Evolutionary conservation across 2,113 vertebrate species (phyloP).

Genomic region (Myiagra hebetior): DNA sequence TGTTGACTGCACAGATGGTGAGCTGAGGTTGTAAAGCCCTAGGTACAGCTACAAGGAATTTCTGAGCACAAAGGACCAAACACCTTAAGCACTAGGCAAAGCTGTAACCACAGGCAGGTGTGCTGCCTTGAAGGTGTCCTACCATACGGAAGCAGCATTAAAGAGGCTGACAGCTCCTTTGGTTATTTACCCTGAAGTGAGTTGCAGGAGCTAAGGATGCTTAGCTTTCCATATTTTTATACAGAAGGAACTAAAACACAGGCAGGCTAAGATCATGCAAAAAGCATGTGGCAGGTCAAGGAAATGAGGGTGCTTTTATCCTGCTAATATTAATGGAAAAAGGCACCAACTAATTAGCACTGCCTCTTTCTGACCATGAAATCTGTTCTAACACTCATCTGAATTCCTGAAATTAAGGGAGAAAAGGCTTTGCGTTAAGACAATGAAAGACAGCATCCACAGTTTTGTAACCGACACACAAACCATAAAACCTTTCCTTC

Average conservation of each 20-base stretch:
- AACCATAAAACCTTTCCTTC: neutral
- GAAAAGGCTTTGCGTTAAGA: neutral
- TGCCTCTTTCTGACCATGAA: neutral
- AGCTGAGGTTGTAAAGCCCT: neutral
- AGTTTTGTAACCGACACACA: neutral
- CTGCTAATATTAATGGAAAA: neutral
- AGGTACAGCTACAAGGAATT: neutral
- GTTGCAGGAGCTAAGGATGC: neutral
- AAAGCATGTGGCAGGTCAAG: neutral
- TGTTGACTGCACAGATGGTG: neutral
- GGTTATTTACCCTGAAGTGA: neutral
- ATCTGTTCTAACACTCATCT: neutral
- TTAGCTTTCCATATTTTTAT: neutral
- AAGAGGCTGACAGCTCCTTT: neutral
- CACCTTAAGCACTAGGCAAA: neutral
- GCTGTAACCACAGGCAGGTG: neutral
- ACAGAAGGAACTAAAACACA: neutral
- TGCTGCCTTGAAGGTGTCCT: neutral
- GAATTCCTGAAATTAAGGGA: neutral
- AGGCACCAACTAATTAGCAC: neutral
- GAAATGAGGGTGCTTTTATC: neutral
- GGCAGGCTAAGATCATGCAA: neutral
- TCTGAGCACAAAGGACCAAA: neutral
- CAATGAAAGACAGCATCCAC: neutral
- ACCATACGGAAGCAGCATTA: neutral